Conservation (phyloP, 2,888 invertebrate genomes). For the Eucera pruinosa region DNA sequence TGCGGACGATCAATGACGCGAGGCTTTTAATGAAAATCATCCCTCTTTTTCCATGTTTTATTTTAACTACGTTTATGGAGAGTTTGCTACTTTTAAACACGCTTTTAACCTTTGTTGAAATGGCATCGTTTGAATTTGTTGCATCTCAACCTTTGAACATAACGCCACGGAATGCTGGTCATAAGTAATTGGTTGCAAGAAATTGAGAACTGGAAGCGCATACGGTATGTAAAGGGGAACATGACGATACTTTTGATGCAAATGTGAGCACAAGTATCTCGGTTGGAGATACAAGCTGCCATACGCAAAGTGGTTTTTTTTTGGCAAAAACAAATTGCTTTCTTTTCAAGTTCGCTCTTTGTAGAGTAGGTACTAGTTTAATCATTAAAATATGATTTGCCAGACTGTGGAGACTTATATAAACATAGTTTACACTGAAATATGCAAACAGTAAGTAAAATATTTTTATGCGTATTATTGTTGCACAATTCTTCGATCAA, state of each 20-base stretch:
- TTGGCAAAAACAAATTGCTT: too few relatives aligned
- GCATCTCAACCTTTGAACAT: background rate
- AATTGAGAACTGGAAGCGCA: slow-evolving; percentile 1
- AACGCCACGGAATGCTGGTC: background rate
- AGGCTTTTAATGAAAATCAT: background rate
- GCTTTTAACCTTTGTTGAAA: background rate
- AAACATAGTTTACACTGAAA: too few relatives aligned
- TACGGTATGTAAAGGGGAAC: background rate
- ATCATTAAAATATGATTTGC: too few relatives aligned
- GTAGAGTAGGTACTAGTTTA: too few relatives aligned
- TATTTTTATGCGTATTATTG: too few relatives aligned
- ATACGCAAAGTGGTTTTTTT: too few relatives aligned
- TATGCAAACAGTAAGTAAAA: too few relatives aligned
- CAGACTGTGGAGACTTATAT: too few relatives aligned
- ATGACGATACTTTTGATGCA: background rate
- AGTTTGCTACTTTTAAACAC: background rate
- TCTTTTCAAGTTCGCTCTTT: too few relatives aligned
- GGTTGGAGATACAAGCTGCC: too few relatives aligned
- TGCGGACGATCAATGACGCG: background rate
- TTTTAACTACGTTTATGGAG: background rate
- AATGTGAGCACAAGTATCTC: background rate
- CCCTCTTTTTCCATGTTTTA: background rate
- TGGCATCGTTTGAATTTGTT: background rate
- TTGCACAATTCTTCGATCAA: too few relatives aligned
- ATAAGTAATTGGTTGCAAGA: background rate